Evolutionary conservation across 2,888 invertebrate species (phyloP).

Genomic region (Cheilosia scutellata): DNA sequence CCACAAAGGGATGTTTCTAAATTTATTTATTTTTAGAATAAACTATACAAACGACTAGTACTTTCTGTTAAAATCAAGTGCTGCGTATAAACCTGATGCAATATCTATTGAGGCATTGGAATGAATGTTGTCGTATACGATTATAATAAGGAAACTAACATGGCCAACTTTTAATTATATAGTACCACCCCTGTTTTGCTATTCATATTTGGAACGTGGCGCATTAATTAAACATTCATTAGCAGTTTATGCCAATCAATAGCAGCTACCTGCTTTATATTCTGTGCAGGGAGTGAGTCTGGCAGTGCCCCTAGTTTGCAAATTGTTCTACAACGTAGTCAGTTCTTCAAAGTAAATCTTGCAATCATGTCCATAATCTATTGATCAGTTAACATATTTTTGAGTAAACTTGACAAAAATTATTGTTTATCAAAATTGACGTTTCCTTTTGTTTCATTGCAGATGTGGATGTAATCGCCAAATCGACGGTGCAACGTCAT

Average conservation of each 20-base stretch:
- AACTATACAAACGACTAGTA: not conserved
- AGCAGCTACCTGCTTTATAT: slow-evolving; percentile 11
- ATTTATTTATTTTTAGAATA: no score
- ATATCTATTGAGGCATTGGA: not conserved
- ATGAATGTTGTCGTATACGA: not conserved
- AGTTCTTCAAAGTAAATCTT: not conserved
- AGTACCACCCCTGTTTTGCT: not conserved
- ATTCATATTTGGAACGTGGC: slow-evolving; percentile 29
- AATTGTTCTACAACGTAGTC: not conserved
- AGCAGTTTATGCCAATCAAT: not conserved
- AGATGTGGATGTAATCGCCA: slow-evolving; percentile 66
- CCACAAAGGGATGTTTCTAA: no score
- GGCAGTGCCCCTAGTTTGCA: not conserved
- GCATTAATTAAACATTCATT: slow-evolving; percentile 38
- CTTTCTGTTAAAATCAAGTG: not conserved
- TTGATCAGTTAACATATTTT: not conserved
- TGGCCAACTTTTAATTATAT: not conserved
- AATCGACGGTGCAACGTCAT: slow-evolving; percentile 69
- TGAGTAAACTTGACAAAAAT: no score
- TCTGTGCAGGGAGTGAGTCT: not conserved
- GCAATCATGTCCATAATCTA: not conserved
- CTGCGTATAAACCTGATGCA: not conserved
- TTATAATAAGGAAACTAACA: not conserved
- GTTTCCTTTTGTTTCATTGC: not conserved
- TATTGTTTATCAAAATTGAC: no score